These are phyloP conservation scores for Dryoscopus gambensis DNA, from an alignment of 2,113 vertebrate species.

Conservation along the genomic window DNA sequence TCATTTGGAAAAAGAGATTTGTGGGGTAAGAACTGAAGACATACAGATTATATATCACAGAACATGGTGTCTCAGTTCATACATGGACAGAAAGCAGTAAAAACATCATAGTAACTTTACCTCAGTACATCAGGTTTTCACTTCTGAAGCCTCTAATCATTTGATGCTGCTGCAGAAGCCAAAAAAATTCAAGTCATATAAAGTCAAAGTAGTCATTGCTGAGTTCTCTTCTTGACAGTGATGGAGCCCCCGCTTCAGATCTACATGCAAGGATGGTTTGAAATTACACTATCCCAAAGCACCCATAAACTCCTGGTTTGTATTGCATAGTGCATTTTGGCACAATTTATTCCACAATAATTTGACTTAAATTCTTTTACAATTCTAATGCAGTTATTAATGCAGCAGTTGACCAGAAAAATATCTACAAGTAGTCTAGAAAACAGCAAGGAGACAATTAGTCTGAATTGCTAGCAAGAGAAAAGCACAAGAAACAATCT, in stretches of 20 bases:
- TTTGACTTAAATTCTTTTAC: neutral
- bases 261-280: neutral
- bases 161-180: neutral
- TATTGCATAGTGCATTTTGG: neutral
- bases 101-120: neutral
- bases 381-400: slow-evolving; percentile 45
- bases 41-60: neutral
- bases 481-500: slow-evolving; percentile 24
- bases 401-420: neutral
- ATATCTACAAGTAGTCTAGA: neutral
- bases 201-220: neutral
- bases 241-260: neutral
- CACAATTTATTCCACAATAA: neutral
- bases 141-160: neutral
- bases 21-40: neutral
- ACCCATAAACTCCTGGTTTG: neutral
- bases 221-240: neutral
- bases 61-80: neutral
- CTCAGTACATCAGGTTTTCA: neutral
- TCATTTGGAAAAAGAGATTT: neutral
- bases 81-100: neutral
- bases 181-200: neutral
- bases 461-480: slow-evolving; percentile 16
- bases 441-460: neutral
- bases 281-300: slow-evolving; percentile 18